A percentile compares a stretch with the other conserved stretches of the same genome.
phyloP scores from a whole-genome alignment of 2,113 vertebrate species.

The Poecile atricapillus region DNA sequence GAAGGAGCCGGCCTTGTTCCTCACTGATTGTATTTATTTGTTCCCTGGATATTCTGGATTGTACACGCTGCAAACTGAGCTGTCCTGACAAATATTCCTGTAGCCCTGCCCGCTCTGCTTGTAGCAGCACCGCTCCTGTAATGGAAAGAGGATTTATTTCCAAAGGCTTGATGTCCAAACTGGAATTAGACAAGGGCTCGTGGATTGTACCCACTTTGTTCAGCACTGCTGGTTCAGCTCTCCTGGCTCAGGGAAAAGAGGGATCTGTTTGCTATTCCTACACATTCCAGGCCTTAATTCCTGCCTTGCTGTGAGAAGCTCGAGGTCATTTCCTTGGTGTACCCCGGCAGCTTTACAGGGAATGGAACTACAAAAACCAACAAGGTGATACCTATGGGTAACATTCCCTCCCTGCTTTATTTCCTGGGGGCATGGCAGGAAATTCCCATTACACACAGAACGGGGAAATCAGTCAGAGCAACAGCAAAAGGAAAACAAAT shows the following conservation, averaged over 20 bases:
- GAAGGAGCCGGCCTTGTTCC: not conserved
- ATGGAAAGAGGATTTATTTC: not conserved
- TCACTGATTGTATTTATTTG: not conserved
- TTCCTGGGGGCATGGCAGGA: not conserved
- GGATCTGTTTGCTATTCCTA: not conserved
- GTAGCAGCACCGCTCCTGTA: not conserved
- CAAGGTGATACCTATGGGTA: not conserved
- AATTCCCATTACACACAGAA: not conserved
- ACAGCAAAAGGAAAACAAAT: not conserved
- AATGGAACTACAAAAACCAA: not conserved
- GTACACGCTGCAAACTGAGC: not conserved
- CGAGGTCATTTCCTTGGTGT: not conserved
- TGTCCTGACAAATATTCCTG: not conserved
- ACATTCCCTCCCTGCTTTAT: not conserved
- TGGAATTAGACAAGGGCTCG: not conserved
- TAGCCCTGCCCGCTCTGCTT: not conserved
- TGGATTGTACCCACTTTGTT: not conserved
- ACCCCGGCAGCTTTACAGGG: not conserved
- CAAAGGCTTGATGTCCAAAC: not conserved
- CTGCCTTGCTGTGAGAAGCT: not conserved
- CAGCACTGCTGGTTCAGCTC: not conserved
- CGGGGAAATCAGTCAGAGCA: not conserved
- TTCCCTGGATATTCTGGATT: not conserved
- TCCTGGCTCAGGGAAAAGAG: not conserved
- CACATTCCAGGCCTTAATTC: not conserved